Evolutionary conservation across 1,140 invertebrate genomes (phyloP).

Genomic region (Drosophila guanche): DNA sequence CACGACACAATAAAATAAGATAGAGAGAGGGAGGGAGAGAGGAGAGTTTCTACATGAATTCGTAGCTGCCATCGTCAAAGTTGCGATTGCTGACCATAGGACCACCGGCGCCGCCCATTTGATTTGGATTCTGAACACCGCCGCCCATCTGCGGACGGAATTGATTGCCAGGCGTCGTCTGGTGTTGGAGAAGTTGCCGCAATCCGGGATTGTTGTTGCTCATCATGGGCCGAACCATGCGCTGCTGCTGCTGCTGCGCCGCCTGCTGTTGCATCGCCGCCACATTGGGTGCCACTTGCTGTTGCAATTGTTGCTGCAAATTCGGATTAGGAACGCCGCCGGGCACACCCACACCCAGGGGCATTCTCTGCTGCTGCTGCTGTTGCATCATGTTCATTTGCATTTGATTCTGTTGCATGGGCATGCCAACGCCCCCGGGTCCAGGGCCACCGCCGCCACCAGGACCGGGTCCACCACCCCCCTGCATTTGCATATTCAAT

Average conservation of each 20-base stretch:
- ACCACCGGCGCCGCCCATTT: slow-evolving; percentile 76
- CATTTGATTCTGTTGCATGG: slow-evolving; percentile 74
- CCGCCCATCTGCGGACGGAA: slow-evolving; percentile 80
- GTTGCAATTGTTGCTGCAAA: slow-evolving; percentile 68
- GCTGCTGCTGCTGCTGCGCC: slow-evolving; percentile 74
- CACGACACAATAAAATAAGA: neutral
- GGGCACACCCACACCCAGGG: slow-evolving; percentile 42
- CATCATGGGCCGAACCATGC: slow-evolving; percentile 87
- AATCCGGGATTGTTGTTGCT: slow-evolving; percentile 88
- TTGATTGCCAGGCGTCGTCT: slow-evolving; percentile 82
- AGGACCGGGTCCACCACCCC: slow-evolving; percentile 44
- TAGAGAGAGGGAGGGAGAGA: neutral
- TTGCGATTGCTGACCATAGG: slow-evolving; percentile 77
- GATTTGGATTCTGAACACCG: slow-evolving; percentile 71
- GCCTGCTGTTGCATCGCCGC: slow-evolving; percentile 79
- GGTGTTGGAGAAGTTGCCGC: slow-evolving; percentile 88
- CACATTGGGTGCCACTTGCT: slow-evolving; percentile 67
- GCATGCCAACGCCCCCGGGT: slow-evolving; percentile 58
- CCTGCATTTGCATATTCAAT: slow-evolving; percentile 69
- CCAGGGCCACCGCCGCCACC: slow-evolving; percentile 36
- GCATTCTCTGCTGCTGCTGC: slow-evolving; percentile 73
- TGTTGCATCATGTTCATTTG: slow-evolving; percentile 84
- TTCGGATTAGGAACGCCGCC: slow-evolving; percentile 64
- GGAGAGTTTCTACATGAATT: slow-evolving; percentile 69
- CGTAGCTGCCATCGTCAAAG: slow-evolving; percentile 77